Evolutionary conservation across 2,797 vertebrate genomes (phyloP).

Genomic region (Pagetopsis macropterus): DNA sequence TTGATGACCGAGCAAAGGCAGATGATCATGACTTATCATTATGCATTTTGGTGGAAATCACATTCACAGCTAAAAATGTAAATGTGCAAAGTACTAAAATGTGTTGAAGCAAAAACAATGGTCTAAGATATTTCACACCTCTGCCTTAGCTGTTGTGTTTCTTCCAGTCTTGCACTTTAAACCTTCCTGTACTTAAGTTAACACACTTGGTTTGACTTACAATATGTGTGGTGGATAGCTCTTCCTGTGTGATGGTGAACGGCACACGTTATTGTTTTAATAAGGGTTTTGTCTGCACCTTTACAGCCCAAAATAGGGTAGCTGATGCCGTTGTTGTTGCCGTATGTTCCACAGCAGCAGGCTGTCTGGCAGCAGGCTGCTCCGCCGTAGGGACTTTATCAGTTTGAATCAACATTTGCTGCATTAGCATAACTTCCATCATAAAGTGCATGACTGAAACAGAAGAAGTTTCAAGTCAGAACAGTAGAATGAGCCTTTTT

Average conservation of each 20-base stretch:
- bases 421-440: slow-evolving; percentile 15
- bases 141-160: slow-evolving; percentile 6
- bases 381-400: slow-evolving; percentile 20
- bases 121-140: neutral
- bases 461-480: neutral
- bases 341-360: slow-evolving; percentile 19
- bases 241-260: neutral
- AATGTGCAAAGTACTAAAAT: neutral
- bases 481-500: neutral
- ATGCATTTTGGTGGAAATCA: neutral
- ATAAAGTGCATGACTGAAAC: slow-evolving; percentile 4
- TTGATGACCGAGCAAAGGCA: neutral
- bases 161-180: slow-evolving; percentile 1
- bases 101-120: neutral
- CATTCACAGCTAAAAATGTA: neutral
- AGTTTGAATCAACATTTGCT: slow-evolving; percentile 10
- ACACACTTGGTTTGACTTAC: neutral
- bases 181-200: neutral
- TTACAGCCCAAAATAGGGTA: slow-evolving; percentile 5
- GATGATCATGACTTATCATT: too few relatives aligned
- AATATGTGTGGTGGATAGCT: neutral
- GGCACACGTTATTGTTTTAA: slow-evolving; percentile 1
- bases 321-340: slow-evolving; percentile 16
- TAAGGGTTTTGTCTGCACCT: neutral
- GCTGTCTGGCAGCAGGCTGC: slow-evolving; percentile 3